Percentiles rank a stretch among this genome's conserved stretches.
These are phyloP conservation scores for Lycocorax pyrrhopterus DNA, from an alignment of 2,113 vertebrate species.

Conservation along the genomic window DNA sequence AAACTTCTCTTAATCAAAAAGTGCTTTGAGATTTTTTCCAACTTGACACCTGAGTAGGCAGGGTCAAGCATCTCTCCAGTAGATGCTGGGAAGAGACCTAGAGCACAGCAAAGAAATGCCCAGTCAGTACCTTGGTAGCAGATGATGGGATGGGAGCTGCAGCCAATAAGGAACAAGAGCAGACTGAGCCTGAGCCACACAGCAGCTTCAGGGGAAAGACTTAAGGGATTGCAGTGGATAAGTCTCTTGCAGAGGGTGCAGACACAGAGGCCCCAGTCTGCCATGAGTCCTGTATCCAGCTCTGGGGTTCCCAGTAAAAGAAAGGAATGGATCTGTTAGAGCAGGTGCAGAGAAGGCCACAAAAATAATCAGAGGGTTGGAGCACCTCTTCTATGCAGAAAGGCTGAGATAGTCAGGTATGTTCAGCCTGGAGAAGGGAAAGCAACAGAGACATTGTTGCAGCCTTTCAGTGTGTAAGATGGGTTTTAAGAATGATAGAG, in stretches of 20 bases:
- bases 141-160: not conserved
- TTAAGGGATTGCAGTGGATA: not conserved
- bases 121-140: not conserved
- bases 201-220: not conserved
- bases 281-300: not conserved
- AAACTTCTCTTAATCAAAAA: not conserved
- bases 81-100: not conserved
- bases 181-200: not conserved
- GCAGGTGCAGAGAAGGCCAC: not conserved
- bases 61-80: not conserved
- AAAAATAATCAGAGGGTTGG: not conserved
- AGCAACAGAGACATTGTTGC: not conserved
- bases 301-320: not conserved
- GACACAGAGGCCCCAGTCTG: not conserved
- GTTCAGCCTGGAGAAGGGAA: not conserved
- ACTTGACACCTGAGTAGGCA: not conserved
- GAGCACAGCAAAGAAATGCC: not conserved
- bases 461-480: not conserved
- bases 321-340: not conserved
- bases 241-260: not conserved
- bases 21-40: not conserved
- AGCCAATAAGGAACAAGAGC: not conserved
- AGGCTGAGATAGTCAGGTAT: not conserved
- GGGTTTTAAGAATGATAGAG: not conserved
- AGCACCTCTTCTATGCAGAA: not conserved